Conservation (phyloP, 2,113 vertebrate species). For the Diadophis punctatus region DNA sequence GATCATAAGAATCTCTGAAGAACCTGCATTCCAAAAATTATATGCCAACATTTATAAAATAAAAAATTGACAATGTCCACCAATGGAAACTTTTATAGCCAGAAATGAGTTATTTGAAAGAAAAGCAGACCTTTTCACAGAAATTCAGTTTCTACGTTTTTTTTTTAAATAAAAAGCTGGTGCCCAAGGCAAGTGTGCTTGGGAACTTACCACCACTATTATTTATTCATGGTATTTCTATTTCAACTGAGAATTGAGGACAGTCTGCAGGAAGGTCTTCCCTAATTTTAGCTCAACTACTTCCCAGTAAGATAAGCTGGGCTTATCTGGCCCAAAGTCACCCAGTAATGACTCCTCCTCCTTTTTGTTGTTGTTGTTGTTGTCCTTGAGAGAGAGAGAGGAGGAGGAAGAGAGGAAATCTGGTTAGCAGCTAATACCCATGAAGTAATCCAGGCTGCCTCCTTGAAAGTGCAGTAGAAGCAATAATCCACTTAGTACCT, state of each 20-base stretch:
- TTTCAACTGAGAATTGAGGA: not conserved
- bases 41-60: not conserved
- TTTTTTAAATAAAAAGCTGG: not conserved
- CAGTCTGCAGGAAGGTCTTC: not conserved
- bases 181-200: not conserved
- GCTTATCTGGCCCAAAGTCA: not conserved
- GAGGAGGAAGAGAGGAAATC: not conserved
- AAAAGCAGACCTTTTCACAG: not conserved
- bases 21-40: not conserved
- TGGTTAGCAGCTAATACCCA: not conserved
- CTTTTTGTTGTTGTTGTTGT: not conserved
- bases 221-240: not conserved
- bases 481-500: constrained; percentile 13
- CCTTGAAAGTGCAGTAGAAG: not conserved
- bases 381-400: not conserved
- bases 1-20: not conserved
- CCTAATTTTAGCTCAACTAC: not conserved
- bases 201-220: not conserved
- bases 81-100: not conserved
- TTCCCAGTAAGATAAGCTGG: not conserved
- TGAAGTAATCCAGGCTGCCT: constrained; percentile 4
- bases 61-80: not conserved
- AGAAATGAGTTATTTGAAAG: not conserved
- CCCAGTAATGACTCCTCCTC: not conserved
- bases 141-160: not conserved